Evolutionary conservation across 2,888 invertebrate species (phyloP), one percentile per base, ranked within the genome.

Genomic region (Chloroclystis v-ata): DNA sequence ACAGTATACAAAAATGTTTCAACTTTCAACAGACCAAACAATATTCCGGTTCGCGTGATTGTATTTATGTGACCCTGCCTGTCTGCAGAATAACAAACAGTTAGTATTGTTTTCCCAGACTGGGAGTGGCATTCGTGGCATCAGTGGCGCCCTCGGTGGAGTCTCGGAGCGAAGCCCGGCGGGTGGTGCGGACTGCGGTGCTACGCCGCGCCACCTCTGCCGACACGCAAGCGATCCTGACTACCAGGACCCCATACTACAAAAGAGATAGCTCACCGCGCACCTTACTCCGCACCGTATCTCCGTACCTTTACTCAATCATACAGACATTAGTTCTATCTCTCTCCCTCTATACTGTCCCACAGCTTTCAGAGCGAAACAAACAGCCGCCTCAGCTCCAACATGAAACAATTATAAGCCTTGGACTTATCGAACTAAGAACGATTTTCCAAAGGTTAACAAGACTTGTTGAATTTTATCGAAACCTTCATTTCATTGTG

Each of bases 151-250:
- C 54, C 35, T 11, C 35, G 20, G 35, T 10, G 10, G 20, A 20
- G 20, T n/a, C 7, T 20, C 11, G 35, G 11, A 10, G 20, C 35
- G 10, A 16, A 29, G 13, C 28, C 14, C 25, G 26, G 37, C 42
- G 39, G 32, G 62, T 52, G 60, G 60, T 51, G 63, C 61, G 67
- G 57, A 50, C 20, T 35, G 35, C 35, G 35, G 40, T 52, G 53
- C 54, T 57, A 59, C 64, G 72, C 85, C 83, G 82, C 84, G 83
- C 83, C 82, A 79, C 84, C 82, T 80, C 84, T 82, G 70, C 82
- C 82, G 82, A 85, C 77, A 85, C 83, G 86, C 82, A 75, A 82
- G 72, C 83, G 87, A 85, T 87, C 85, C 72, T 71, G 60, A 47
- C 35, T 81, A 87, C 87, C 64, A 86, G 85, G 87, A 64, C 39